A percentile compares a stretch with the other conserved stretches of the same genome.
These are phyloP conservation scores for Lithophane semibrunnea DNA, from an alignment of 2,888 invertebrate species.

Conservation along the genomic window DNA sequence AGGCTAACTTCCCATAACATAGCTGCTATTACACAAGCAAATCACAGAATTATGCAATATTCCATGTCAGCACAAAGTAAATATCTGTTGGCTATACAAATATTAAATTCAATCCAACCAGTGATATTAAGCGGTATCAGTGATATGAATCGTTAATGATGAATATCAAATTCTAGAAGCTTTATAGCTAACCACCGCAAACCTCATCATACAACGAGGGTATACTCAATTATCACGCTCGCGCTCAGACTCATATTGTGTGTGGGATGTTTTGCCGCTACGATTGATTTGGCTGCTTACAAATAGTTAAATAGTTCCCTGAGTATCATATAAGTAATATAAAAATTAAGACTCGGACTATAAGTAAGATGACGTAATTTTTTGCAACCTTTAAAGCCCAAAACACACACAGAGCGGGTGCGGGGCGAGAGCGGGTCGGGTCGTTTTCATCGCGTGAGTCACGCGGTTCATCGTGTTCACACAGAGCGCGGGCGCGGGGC, in stretches of 20 bases:
- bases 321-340: neutral
- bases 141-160: neutral
- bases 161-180: neutral
- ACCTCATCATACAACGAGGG: neutral
- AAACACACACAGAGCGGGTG: too few relatives aligned
- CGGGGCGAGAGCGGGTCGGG: too few relatives aligned
- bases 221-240: neutral
- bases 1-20: neutral
- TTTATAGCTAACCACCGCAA: neutral
- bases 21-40: slow-evolving; percentile 5
- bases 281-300: neutral
- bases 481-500: too few relatives aligned
- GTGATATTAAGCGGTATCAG: slow-evolving; percentile 1
- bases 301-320: neutral
- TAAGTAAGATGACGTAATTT: neutral
- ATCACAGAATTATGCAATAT: slow-evolving; percentile 38
- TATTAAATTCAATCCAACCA: slow-evolving; percentile 4
- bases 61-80: slow-evolving; percentile 21
- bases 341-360: neutral
- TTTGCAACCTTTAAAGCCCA: neutral
- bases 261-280: neutral
- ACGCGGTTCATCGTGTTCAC: too few relatives aligned
- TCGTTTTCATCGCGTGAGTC: too few relatives aligned
- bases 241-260: neutral
- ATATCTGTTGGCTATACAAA: slow-evolving; percentile 18